phyloP scores from a whole-genome alignment of 2,797 vertebrate species.

The Sorex maritimensis region DNA sequence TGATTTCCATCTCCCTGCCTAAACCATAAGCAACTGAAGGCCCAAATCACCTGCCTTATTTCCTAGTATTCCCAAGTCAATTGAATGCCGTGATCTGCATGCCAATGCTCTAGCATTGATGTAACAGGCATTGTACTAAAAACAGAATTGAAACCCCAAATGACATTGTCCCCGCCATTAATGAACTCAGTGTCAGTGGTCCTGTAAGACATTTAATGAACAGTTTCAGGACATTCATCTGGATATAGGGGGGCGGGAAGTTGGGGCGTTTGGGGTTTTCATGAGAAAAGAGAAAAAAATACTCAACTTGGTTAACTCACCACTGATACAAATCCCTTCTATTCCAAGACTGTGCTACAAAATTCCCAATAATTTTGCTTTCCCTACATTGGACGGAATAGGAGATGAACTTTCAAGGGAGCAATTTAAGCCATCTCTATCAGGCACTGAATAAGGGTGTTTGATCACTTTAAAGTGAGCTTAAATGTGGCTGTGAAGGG shows the following conservation, averaged over 20 bases:
- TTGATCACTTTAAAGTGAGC: neutral
- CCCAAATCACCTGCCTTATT: constrained; percentile 32
- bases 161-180: neutral
- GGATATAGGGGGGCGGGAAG: neutral
- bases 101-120: neutral
- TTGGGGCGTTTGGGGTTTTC: neutral
- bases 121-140: no score
- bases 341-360: neutral
- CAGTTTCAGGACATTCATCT: neutral
- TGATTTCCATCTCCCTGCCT: constrained; percentile 40
- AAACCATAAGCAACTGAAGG: constrained; percentile 52
- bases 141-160: neutral
- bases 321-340: neutral
- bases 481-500: neutral
- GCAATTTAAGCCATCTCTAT: neutral
- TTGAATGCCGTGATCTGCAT: neutral
- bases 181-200: neutral
- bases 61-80: neutral
- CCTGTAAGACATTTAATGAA: neutral
- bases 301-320: neutral
- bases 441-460: neutral
- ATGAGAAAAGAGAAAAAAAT: neutral
- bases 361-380: neutral
- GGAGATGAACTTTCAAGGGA: neutral
- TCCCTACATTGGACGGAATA: neutral